Base-by-base conservation (phyloP, 2,113 vertebrate species). In the Pachyramphus minor region DNA sequence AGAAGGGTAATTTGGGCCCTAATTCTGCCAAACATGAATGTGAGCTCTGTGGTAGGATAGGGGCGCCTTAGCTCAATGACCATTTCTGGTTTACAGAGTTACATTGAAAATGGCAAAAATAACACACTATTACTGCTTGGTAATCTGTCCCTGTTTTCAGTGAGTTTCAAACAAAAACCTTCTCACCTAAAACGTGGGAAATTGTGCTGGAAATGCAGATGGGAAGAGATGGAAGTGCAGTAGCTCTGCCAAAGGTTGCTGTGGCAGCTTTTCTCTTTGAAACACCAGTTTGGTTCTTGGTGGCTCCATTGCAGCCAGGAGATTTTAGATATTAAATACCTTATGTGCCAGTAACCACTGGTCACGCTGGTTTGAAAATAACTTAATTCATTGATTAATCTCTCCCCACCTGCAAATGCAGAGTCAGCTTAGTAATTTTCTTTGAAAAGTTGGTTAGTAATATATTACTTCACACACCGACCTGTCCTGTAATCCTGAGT, bases 391-490 rank as follows among this genome's bases (percentile, higher is more conserved):
- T 23, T 9, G 12, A 30, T 44, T 66, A 19, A 22, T 50, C 52
- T 72, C 28, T 41, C 50, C n/a, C 13, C 16, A 33, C 14, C 39
- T 66, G n/a, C 35, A 27, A 45, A 31, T 52, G 30, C 12, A 55
- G 30, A 55, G 53, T 55, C 53, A 55, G 18, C 53, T 11, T 31
- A 53, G 52, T 53, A 30, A 53, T 31, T 55, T 20, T 55, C 30
- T 31, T 31, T 55, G 30, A 55, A 55, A 31, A 55, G 19, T 31
- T 55, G 53, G 53, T 55, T 55, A 55, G 31, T 55, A 31, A 19
- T 14, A 3, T 33, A 9, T 84, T 39, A 28, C 37, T 30, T 30
- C 55, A 4, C 4, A 3, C 1, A 0, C 19, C 20, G 15, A 12
- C 31, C 47, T 31, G 25, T 8, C 30, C 2, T 13, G 24, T 13